Conservation (phyloP, 2,113 vertebrate species). For the Podarcis muralis region DNA sequence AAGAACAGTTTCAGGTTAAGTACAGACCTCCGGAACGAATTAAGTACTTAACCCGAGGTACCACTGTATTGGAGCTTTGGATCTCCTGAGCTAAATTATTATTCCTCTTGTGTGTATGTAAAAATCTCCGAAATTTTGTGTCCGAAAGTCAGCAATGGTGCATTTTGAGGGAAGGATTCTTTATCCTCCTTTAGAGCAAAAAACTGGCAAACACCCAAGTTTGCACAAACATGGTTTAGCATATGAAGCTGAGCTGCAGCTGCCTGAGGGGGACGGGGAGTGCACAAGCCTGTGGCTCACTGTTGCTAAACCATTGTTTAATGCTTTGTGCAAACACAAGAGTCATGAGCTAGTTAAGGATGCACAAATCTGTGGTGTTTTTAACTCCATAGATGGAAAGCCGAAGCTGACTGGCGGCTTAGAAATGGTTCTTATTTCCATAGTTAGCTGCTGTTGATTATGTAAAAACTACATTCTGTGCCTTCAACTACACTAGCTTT, state of each 20-base stretch:
- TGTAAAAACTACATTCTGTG: not conserved
- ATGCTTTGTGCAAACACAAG: not conserved
- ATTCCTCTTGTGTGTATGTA: not conserved
- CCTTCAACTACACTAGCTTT: not conserved
- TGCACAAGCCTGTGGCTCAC: too few species aligned
- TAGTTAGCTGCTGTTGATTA: not conserved
- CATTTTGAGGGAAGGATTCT: not conserved
- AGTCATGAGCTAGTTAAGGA: not conserved
- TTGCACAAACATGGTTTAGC: not conserved
- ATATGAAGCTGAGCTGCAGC: too few species aligned
- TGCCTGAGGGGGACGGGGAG: too few species aligned
- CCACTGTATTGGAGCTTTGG: not conserved
- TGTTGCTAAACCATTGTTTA: not conserved
- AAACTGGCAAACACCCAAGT: not conserved
- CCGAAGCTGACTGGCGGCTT: not conserved
- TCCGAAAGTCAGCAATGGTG: too few species aligned
- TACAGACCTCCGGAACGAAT: too few species aligned
- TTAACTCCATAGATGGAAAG: not conserved
- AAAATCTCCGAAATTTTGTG: too few species aligned
- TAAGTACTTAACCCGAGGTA: too few species aligned
- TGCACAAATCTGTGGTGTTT: not conserved
- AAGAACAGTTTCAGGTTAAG: too few species aligned
- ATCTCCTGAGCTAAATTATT: not conserved
- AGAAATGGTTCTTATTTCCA: not conserved
- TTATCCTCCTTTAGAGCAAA: not conserved